Percentiles rank a stretch among this genome's conserved stretches.
These are phyloP conservation scores for Ypsolopha scabrella DNA, from an alignment of 2,888 invertebrate genomes.

Conservation along the genomic window DNA sequence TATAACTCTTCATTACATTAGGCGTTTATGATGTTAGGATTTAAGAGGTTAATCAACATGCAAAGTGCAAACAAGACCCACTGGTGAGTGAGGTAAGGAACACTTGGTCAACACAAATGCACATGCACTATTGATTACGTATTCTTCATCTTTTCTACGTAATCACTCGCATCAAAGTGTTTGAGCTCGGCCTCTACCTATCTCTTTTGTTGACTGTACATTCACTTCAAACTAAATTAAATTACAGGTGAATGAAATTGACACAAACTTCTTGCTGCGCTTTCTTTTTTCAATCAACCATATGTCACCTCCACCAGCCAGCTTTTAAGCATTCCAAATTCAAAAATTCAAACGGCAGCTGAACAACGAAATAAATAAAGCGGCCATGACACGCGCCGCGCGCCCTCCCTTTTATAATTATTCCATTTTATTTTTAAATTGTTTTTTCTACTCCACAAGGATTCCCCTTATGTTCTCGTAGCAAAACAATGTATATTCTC, in stretches of 20 bases:
- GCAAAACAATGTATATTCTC: slow-evolving; percentile 2
- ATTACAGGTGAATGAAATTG: slow-evolving; percentile 23
- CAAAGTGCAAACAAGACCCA: no score
- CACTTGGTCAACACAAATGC: no score
- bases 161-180: no score
- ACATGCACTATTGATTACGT: no score
- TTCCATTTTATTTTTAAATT: slow-evolving; percentile 70
- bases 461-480: slow-evolving; percentile 53
- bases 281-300: slow-evolving; percentile 30
- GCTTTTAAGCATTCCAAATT: slow-evolving; percentile 28
- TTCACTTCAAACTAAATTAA: no score
- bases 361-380: slow-evolving; percentile 57
- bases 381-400: slow-evolving; percentile 56
- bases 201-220: no score
- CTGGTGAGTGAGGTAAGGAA: no score
- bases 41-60: no score
- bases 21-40: no score
- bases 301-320: slow-evolving; percentile 28
- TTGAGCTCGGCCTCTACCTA: no score
- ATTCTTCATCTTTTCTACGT: no score
- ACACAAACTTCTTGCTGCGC: slow-evolving; percentile 15
- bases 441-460: slow-evolving; percentile 63
- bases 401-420: slow-evolving; percentile 65
- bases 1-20: no score
- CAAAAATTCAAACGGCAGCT: slow-evolving; percentile 50